Evolutionary conservation across 2,797 vertebrate genomes (phyloP).

Genomic region (Notoglanidium macrostoma): DNA sequence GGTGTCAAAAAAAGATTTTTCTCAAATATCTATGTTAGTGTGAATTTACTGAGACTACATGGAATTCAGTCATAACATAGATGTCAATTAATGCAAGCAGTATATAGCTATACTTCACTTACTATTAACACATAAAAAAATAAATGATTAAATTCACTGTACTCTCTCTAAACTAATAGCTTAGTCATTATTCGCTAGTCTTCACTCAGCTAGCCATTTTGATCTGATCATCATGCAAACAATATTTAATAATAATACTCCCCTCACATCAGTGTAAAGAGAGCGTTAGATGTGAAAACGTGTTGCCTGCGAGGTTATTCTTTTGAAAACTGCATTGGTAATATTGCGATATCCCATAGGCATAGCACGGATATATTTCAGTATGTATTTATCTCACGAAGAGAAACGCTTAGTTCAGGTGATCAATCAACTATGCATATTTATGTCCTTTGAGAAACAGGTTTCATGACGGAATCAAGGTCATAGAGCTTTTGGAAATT

Average conservation of each 20-base stretch:
- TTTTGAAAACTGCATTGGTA: conserved; percentile 11
- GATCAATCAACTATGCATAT: conserved; percentile 7
- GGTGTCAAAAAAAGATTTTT: neutral
- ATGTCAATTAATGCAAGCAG: neutral
- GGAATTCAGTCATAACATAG: neutral
- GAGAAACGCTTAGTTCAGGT: conserved; percentile 4
- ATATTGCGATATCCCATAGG: conserved; percentile 9
- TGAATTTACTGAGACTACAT: neutral
- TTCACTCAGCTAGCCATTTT: neutral
- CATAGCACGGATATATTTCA: conserved; percentile 19
- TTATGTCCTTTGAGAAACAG: neutral
- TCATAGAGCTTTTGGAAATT: neutral
- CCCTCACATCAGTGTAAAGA: neutral
- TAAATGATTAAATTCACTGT: neutral
- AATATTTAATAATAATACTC: neutral
- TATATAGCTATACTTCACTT: neutral
- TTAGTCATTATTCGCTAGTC: neutral
- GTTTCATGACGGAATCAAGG: neutral
- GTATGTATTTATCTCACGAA: conserved; percentile 4
- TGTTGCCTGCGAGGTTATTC: conserved; percentile 8
- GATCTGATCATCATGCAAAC: neutral
- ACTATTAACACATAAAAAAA: neutral
- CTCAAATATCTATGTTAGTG: neutral
- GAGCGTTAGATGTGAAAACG: neutral
- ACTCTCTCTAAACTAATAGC: neutral